Evolutionary conservation across 2,888 invertebrate species (phyloP), one percentile per base, ranked within the genome.

Genomic region (Drosophila infuscata): DNA sequence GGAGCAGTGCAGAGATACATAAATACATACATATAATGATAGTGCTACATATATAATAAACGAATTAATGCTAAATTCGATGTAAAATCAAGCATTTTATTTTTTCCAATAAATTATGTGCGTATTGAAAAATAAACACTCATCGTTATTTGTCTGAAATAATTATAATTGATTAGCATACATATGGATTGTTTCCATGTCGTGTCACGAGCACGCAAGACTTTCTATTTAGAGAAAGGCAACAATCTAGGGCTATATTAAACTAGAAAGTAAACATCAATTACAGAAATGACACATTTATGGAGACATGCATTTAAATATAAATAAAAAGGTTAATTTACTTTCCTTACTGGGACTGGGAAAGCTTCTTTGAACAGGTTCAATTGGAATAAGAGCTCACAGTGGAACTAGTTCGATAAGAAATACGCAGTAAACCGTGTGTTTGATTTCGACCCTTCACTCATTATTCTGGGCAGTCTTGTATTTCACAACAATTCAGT

Each of bases 401-500:
- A 30, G 3, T 52, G 0, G 56, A 77, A 48, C 76, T 67, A n/a
- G 60, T 58, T 76, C 76, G 80, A 80, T 76, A 71, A 48, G 17
- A 41, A 67, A 60, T 77, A 61, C 77, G 80, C 76, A 79, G 80
- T 60, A 70, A 25, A 15, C 65, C 58, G 58, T 58, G 60, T 70
- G 51, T 62, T 66, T 46, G 41, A 30, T 48, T 70, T 67, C 62
- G 20, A 38, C 35, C 48, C 52, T 49, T 63, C 52, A 58, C 54
- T 66, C 61, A 59, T 61, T 76, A 20, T 56, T 46, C 46, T 46
- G 4, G 2, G 4, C 46, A 25, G 12, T n/a, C 15, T 4, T 12
- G 17, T 53, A 90, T 90, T 87, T 87, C 86, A 87, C 91, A 90
- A 90, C 73, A 75, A 46, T 56, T 64, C 51, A 11, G 46, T 58